phyloP scores from a whole-genome alignment of 2,888 invertebrate genomes.

The Steromphala cineraria region DNA sequence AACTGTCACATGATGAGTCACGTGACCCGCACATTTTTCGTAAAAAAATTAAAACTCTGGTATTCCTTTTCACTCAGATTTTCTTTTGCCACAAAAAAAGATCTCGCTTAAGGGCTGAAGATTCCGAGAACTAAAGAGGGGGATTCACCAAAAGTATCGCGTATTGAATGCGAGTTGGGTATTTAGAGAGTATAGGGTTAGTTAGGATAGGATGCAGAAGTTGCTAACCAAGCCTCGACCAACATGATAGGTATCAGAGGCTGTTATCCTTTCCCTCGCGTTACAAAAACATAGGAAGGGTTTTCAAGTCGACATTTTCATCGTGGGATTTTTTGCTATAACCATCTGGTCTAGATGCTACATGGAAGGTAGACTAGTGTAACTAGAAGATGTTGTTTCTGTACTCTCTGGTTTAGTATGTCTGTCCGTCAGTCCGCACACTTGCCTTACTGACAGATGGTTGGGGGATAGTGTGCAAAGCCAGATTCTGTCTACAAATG shows the following conservation, averaged over 20 bases:
- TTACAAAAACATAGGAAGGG: background rate
- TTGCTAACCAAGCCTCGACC: too few species aligned
- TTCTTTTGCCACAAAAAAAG: too few species aligned
- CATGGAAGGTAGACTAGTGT: background rate
- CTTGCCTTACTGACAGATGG: background rate
- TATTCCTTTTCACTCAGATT: too few species aligned
- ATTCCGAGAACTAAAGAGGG: too few species aligned
- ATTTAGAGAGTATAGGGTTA: too few species aligned
- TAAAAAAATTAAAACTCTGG: too few species aligned
- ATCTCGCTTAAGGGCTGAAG: too few species aligned
- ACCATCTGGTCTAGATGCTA: background rate
- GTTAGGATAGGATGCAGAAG: too few species aligned
- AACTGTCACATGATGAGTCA: too few species aligned
- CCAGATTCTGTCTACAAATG: background rate
- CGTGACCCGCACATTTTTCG: too few species aligned
- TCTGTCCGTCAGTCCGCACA: background rate
- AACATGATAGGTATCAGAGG: background rate
- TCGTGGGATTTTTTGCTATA: background rate
- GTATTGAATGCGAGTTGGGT: too few species aligned
- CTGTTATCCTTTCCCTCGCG: background rate
- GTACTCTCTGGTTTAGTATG: background rate
- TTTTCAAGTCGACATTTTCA: constrained; percentile 7
- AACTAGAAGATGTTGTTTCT: background rate
- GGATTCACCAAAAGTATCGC: too few species aligned
- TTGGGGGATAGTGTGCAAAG: background rate